Base-by-base conservation (phyloP, 2,797 vertebrate species). In the Hirundo rustica region DNA sequence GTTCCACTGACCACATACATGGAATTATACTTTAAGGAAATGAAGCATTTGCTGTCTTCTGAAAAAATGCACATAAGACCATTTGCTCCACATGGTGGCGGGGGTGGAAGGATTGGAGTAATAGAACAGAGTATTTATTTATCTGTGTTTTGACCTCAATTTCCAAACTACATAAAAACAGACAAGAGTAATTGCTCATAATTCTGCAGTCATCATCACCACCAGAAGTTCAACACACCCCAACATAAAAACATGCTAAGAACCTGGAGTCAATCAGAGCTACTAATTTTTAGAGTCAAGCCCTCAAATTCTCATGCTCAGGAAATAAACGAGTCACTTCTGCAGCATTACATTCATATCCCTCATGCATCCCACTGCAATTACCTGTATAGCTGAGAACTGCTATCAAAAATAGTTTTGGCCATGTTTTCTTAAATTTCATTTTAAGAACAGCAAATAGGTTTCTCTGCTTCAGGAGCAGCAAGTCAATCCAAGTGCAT, bases 81-180 rank as follows among this genome's bases (percentile, higher is more conserved):
- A 85, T 72, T 93, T 87, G 74, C 71, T 87, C 60, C 67, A 83
- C 74, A 73, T 79, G 64, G 71, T 76, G 67, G 40, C 0, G 23
- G 74, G 84, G 81, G 55, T 17, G 86, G 64, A 87, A 88, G 53
- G 61, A 72, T 66, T 34, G 40, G 86, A 92, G 74, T 80, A 80
- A 70, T 4, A 62, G 71, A 93, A 87, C 50, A 73, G 86, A 92
- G 5, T 87, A 92, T 78, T 75, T 92, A 93, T 75, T 94, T 88
- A 82, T 85, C 51, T 32, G n/a, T 93, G 61, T 89, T 91, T 88
- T 91, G 81, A 94, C 67, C 78, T 89, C 70, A 77, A 80, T 94
- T 93, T 94, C 82, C 74, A 93, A 85, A 89, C 68, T 85, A 45
- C 34, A 45, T 18, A 71, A 74, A 94, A 96, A 40, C 60, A 89